Percentiles rank a stretch among this genome's conserved stretches.
Conservation (phyloP, 2,113 vertebrate genomes). For the Upupa epops region DNA sequence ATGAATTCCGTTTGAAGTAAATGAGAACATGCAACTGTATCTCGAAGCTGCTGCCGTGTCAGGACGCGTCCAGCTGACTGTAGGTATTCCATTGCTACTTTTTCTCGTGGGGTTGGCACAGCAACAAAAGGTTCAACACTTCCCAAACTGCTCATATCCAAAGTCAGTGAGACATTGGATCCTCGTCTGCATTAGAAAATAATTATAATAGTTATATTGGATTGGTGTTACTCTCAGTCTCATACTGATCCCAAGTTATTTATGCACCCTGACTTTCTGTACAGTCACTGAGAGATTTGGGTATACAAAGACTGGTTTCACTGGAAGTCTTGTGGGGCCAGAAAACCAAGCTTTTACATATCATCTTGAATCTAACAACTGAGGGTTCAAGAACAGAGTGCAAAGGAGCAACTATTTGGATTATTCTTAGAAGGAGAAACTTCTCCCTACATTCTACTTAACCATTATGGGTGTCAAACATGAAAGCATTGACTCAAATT, state of each 20-base stretch:
- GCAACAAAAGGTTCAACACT: conserved; percentile 84
- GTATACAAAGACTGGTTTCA: not conserved
- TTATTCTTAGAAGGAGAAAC: not conserved
- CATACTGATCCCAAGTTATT: not conserved
- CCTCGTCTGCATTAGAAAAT: conserved; percentile 80
- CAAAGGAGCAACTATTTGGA: not conserved
- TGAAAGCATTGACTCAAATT: not conserved
- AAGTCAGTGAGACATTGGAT: conserved; percentile 92
- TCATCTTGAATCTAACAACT: not conserved
- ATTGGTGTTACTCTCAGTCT: not conserved
- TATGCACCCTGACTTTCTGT: not conserved
- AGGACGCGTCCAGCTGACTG: conserved; percentile 84
- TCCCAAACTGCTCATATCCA: conserved; percentile 93
- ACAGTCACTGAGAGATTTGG: not conserved
- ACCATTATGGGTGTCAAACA: not conserved
- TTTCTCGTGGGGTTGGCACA: conserved; percentile 85
- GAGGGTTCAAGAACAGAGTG: not conserved
- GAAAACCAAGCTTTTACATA: not conserved
- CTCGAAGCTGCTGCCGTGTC: conserved; percentile 83
- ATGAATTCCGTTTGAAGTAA: conserved; percentile 92
- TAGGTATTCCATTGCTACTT: conserved; percentile 88
- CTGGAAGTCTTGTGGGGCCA: not conserved
- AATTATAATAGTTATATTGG: not conserved
- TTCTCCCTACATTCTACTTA: not conserved
- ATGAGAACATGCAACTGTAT: conserved; percentile 80